Evolutionary conservation across 2,888 invertebrate species (phyloP).

Genomic region (Lamproptera curius): DNA sequence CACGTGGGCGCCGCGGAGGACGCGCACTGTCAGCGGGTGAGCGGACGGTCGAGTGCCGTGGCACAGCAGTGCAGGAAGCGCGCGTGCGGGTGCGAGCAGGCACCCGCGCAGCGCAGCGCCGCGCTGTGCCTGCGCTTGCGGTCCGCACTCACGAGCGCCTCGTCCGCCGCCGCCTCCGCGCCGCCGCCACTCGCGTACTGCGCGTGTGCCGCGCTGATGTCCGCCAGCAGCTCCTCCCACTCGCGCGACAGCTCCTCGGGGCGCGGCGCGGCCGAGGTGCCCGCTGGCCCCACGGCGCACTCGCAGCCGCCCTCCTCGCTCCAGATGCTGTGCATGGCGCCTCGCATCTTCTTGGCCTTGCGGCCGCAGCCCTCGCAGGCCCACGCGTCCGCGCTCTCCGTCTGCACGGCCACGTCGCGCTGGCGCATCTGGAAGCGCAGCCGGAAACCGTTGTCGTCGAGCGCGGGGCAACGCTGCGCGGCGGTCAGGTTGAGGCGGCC

Average conservation of each 20-base stretch:
- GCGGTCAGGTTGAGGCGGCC: conserved; percentile 53
- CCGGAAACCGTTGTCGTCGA: conserved; percentile 68
- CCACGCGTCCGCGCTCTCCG: conserved; percentile 39
- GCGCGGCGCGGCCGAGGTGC: conserved; percentile 25
- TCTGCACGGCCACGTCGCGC: conserved; percentile 54
- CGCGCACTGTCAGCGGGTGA: conserved; percentile 60
- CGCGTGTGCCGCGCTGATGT: conserved; percentile 77
- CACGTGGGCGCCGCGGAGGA: background rate
- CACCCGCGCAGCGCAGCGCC: conserved; percentile 46
- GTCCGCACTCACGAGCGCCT: too few relatives aligned
- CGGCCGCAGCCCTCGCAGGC: conserved; percentile 57
- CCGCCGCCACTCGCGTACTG: conserved; percentile 54
- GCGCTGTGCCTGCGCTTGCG: conserved; percentile 79
- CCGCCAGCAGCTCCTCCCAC: conserved; percentile 80
- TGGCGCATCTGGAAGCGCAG: conserved; percentile 82
- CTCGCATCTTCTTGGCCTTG: conserved; percentile 63
- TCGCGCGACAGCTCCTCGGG: conserved; percentile 76
- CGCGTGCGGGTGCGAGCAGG: conserved; percentile 60
- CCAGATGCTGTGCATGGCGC: conserved; percentile 45
- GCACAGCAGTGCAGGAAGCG: conserved; percentile 74
- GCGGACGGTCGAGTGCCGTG: conserved; percentile 58
- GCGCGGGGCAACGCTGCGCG: conserved; percentile 54
- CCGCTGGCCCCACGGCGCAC: conserved; percentile 27
- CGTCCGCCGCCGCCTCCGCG: conserved; percentile 29
- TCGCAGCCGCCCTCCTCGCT: conserved; percentile 48